Evolutionary conservation across 2,113 vertebrate genomes (phyloP).

Genomic region (Rhinoderma darwinii): DNA sequence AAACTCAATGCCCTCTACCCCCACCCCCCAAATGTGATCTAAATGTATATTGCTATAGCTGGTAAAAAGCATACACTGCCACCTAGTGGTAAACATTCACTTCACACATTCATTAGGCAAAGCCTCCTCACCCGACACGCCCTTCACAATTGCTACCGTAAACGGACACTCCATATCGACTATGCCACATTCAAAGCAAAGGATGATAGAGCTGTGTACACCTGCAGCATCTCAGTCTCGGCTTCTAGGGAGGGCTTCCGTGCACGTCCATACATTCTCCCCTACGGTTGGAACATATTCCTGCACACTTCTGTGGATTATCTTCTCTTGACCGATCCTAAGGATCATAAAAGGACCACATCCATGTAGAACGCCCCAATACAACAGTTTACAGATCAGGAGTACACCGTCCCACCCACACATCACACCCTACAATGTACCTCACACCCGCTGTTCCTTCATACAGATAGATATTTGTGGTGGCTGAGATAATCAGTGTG

Average conservation of each 20-base stretch:
- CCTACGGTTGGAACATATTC: background rate
- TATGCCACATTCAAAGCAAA: too few species aligned
- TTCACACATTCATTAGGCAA: background rate
- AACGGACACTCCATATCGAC: too few species aligned
- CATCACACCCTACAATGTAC: too few species aligned
- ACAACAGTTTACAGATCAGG: background rate
- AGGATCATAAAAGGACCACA: conserved; percentile 35
- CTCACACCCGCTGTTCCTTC: too few species aligned
- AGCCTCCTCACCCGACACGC: background rate
- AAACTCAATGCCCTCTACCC: conserved; percentile 21
- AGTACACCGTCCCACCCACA: too few species aligned
- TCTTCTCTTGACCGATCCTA: conserved; percentile 13
- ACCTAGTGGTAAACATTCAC: conserved; percentile 3
- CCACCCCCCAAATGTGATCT: background rate
- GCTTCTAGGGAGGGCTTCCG: background rate
- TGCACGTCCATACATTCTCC: background rate
- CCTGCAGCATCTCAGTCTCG: background rate
- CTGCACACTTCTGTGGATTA: background rate
- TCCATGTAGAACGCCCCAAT: background rate
- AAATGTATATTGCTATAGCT: background rate
- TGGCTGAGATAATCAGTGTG: too few species aligned
- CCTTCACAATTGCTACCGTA: too few species aligned
- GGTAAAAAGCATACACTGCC: background rate
- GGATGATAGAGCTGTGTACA: too few species aligned
- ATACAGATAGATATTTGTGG: too few species aligned